phyloP scores from a whole-genome alignment of 2,888 invertebrate species.

The Mongoloraphidia duomilia region DNA sequence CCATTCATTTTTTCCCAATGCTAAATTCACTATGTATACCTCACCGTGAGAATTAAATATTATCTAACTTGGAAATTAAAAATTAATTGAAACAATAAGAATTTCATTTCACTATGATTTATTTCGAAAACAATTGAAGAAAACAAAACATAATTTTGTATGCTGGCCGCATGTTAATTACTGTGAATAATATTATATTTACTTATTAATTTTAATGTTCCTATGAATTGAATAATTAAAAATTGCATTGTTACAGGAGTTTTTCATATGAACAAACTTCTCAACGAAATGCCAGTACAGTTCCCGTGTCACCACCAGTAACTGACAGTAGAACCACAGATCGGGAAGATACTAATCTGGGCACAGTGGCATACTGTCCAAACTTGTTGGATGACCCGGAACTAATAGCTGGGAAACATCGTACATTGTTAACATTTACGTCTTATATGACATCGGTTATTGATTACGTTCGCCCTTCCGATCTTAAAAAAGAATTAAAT shows the following conservation, averaged over 20 bases:
- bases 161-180: too few relatives aligned
- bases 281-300: slow-evolving; percentile 38
- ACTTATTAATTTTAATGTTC: background rate
- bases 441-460: slow-evolving; percentile 92
- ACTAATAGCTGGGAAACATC: slow-evolving; percentile 75
- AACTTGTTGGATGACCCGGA: slow-evolving; percentile 88
- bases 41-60: too few relatives aligned
- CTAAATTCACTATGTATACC: too few relatives aligned
- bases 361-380: slow-evolving; percentile 52
- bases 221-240: slow-evolving; percentile 3
- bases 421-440: slow-evolving; percentile 74
- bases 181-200: background rate
- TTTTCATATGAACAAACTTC: slow-evolving; percentile 55
- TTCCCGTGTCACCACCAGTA: slow-evolving; percentile 32
- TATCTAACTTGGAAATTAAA: too few relatives aligned
- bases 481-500: slow-evolving; percentile 91
- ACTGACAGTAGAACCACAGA: slow-evolving; percentile 22
- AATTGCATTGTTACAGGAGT: slow-evolving; percentile 39
- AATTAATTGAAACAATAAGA: too few relatives aligned
- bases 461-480: slow-evolving; percentile 89
- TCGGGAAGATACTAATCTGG: slow-evolving; percentile 26
- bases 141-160: too few relatives aligned
- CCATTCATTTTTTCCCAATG: too few relatives aligned
- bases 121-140: too few relatives aligned
- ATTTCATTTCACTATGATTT: too few relatives aligned